Percentiles rank a stretch among this genome's conserved stretches.
phyloP scores from a whole-genome alignment of 1,140 invertebrate species.

The Pseudomyrmex flavicornis region DNA sequence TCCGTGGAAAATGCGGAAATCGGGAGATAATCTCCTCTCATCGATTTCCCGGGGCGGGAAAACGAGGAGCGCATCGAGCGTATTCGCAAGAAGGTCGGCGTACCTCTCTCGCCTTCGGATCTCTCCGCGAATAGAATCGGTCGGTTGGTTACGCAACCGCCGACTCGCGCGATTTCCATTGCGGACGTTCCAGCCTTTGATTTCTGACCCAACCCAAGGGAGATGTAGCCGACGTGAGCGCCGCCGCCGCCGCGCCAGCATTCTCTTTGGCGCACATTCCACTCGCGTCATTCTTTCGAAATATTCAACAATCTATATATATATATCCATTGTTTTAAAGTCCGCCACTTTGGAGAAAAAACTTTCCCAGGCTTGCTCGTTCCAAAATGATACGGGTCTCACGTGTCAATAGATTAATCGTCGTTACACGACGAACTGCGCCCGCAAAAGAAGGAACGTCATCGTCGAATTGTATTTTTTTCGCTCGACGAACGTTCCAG shows the following conservation, averaged over 20 bases:
- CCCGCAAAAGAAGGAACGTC: too few relatives aligned
- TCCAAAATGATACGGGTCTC: too few relatives aligned
- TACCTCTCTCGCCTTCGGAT: constrained; percentile 69
- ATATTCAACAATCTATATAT: background rate
- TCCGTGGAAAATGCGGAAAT: constrained; percentile 24
- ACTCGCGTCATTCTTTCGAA: background rate
- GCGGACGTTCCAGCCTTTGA: constrained; percentile 48
- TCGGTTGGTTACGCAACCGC: constrained; percentile 64
- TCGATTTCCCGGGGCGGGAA: background rate
- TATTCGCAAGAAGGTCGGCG: constrained; percentile 64
- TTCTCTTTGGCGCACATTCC: background rate
- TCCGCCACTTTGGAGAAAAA: background rate
- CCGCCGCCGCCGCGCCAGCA: constrained; percentile 3
- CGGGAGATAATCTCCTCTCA: background rate
- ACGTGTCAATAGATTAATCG: too few relatives aligned
- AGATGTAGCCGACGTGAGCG: constrained; percentile 23
- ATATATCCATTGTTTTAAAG: background rate
- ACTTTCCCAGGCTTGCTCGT: too few relatives aligned
- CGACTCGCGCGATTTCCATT: constrained; percentile 56
- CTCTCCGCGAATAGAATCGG: constrained; percentile 56
- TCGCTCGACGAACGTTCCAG: background rate
- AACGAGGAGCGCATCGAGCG: background rate
- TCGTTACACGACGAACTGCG: too few relatives aligned
- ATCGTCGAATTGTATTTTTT: too few relatives aligned
- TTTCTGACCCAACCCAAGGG: constrained; percentile 34